phyloP scores from a whole-genome alignment of 2,113 vertebrate genomes.

The Montifringilla adamsi region DNA sequence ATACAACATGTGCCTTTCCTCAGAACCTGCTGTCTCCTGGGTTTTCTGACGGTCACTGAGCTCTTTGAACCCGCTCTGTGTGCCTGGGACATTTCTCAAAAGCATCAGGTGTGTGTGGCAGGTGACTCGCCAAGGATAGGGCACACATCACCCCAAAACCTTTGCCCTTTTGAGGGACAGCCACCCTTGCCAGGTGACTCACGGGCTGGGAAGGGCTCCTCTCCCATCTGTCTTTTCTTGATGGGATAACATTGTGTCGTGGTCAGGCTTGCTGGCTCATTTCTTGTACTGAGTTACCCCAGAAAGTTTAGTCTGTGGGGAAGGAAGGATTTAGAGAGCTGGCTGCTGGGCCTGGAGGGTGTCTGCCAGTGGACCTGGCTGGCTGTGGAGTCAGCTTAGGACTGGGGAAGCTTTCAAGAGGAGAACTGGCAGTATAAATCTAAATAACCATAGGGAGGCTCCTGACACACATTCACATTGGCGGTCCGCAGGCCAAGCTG shows the following conservation, averaged over 20 bases:
- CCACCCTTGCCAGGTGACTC: neutral
- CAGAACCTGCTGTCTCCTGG: neutral
- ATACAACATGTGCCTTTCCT: neutral
- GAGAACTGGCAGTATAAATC: neutral
- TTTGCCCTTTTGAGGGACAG: neutral
- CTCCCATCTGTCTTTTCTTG: neutral
- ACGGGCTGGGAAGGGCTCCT: neutral
- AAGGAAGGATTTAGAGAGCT: slow-evolving; percentile 62
- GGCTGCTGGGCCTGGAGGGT: slow-evolving; percentile 10
- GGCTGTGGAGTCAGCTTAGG: neutral
- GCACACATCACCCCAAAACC: neutral
- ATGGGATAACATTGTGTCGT: neutral
- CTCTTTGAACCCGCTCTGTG: neutral
- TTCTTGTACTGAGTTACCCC: slow-evolving; percentile 41
- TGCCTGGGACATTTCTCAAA: neutral
- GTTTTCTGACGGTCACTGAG: neutral
- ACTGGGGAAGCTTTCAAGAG: neutral
- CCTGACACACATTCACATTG: fast-evolving
- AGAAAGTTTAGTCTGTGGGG: slow-evolving; percentile 66
- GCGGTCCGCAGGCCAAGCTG: neutral
- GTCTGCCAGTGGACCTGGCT: slow-evolving; percentile 9
- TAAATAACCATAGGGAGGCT: neutral
- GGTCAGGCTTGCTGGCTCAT: slow-evolving; percentile 27
- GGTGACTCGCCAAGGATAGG: neutral
- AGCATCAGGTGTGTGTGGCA: fast-evolving